Evolutionary conservation across 2,113 vertebrate species (phyloP).

Genomic region (Cynocephalus volans): DNA sequence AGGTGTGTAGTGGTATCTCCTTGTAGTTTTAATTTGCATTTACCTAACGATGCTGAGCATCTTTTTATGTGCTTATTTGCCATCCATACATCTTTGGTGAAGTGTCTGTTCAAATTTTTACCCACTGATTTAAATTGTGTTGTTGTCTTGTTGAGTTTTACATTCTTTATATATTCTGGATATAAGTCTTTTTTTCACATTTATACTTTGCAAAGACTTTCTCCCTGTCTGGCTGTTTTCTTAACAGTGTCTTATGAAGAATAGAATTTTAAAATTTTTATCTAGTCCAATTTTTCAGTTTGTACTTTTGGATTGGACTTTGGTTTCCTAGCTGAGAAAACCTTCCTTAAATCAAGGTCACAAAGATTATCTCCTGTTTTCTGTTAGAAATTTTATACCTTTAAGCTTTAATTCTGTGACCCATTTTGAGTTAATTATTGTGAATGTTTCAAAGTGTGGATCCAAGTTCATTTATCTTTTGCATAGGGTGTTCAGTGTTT

Average conservation of each 20-base stretch:
- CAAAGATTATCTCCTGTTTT: not conserved
- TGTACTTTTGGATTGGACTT: not conserved
- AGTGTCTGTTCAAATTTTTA: too few relatives aligned
- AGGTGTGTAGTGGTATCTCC: not conserved
- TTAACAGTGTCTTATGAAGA: too few relatives aligned
- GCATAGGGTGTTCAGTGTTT: not conserved
- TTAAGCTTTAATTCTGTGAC: not conserved
- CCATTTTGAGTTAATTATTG: not conserved
- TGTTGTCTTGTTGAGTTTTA: too few relatives aligned
- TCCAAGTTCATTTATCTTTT: not conserved
- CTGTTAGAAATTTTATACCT: not conserved
- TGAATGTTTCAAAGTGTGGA: accelerated
- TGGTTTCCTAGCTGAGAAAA: not conserved
- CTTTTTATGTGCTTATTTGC: too few relatives aligned
- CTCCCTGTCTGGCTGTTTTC: too few relatives aligned
- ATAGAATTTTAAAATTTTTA: not conserved
- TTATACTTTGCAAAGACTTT: too few relatives aligned
- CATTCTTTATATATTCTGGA: too few relatives aligned
- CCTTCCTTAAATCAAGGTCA: not conserved
- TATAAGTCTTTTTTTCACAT: too few relatives aligned
- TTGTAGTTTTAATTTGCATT: not conserved
- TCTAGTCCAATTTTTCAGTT: not conserved
- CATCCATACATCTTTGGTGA: too few relatives aligned
- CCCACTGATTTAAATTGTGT: too few relatives aligned
- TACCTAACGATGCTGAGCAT: too few relatives aligned